phyloP scores from a whole-genome alignment of 2,888 invertebrate species.

The Autographa gamma region DNA sequence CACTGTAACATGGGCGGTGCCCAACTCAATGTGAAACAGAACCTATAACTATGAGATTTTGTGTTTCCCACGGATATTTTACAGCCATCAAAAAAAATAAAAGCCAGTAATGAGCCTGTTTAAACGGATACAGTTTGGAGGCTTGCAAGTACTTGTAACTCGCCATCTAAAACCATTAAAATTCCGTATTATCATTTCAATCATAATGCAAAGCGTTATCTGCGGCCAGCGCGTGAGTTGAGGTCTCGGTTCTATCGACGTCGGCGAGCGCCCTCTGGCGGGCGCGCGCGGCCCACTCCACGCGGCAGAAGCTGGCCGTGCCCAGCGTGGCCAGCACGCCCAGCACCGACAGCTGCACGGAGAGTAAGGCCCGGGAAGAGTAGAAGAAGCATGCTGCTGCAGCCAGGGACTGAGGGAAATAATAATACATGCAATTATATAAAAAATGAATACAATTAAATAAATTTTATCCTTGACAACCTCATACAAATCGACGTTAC shows the following conservation, averaged over 20 bases:
- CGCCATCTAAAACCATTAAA: conserved; percentile 31
- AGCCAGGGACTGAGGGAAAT: conserved; percentile 91
- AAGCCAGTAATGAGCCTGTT: no score
- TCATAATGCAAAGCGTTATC: conserved; percentile 83
- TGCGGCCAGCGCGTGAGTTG: conserved; percentile 74
- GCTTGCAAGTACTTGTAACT: no score
- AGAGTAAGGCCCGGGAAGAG: conserved; percentile 92
- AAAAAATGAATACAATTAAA: not conserved
- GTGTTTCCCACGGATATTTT: no score
- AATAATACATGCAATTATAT: not conserved
- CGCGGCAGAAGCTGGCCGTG: conserved; percentile 92
- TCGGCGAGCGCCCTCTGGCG: conserved; percentile 73
- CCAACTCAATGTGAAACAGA: no score
- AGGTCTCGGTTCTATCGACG: conserved; percentile 73
- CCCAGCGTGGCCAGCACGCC: conserved; percentile 92
- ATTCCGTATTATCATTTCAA: conserved; percentile 57
- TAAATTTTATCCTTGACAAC: no score
- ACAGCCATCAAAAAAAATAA: no score
- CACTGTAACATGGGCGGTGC: not conserved
- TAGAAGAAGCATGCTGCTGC: conserved; percentile 96
- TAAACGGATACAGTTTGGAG: not conserved
- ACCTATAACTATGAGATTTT: no score
- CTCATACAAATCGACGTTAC: no score
- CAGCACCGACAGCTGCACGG: conserved; percentile 92
- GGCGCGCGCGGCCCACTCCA: conserved; percentile 90